Evolutionary conservation across 2,888 invertebrate species (phyloP).

Genomic region (Stegana nigrithorax): DNA sequence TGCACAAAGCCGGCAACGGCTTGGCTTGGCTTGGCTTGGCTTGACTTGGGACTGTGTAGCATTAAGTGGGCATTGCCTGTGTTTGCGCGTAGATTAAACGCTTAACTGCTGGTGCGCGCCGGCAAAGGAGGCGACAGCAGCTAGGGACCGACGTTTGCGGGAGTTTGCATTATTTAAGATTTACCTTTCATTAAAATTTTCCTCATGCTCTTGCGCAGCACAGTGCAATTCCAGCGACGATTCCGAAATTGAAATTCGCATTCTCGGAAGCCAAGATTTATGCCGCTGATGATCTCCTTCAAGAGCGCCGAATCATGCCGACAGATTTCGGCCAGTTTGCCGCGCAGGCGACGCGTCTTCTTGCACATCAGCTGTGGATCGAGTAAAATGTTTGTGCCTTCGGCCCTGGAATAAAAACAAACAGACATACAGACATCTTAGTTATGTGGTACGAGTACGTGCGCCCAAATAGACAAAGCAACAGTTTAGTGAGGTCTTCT

Average conservation of each 20-base stretch:
- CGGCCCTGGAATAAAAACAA: slow-evolving; percentile 76
- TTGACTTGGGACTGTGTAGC: no score
- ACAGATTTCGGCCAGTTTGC: slow-evolving; percentile 85
- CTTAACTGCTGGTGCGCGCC: no score
- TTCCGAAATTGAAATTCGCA: slow-evolving; percentile 89
- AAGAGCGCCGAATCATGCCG: slow-evolving; percentile 84
- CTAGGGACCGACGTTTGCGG: no score
- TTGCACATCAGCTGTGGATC: slow-evolving; percentile 91
- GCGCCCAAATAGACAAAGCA: no score
- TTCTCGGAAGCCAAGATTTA: slow-evolving; percentile 84
- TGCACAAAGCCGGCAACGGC: neutral
- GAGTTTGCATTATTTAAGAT: slow-evolving; percentile 32
- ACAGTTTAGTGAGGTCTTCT: no score
- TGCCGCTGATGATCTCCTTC: slow-evolving; percentile 85
- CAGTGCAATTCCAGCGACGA: slow-evolving; percentile 90
- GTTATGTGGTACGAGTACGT: no score
- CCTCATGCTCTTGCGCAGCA: slow-evolving; percentile 74
- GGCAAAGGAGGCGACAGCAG: no score
- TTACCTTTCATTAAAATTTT: slow-evolving; percentile 89
- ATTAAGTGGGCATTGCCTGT: no score
- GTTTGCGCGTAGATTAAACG: no score
- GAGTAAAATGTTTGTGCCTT: slow-evolving; percentile 87
- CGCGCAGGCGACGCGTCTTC: slow-evolving; percentile 81
- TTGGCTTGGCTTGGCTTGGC: neutral
- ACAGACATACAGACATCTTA: neutral